These are phyloP conservation scores for Ardeotis arabs DNA, from an alignment of 2,113 vertebrate genomes.

Conservation along the genomic window DNA sequence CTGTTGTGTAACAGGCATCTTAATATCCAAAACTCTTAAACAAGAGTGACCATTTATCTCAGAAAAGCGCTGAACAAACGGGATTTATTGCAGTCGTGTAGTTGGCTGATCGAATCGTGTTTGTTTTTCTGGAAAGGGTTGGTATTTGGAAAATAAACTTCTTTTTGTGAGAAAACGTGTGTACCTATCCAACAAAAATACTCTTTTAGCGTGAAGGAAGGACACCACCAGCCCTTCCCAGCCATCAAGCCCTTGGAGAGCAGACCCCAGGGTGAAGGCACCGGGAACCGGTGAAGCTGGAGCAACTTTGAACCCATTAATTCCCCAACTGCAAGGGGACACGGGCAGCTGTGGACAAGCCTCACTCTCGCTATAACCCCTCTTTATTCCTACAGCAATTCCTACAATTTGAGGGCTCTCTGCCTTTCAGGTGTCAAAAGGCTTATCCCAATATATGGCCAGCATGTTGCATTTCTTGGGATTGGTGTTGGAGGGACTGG, in stretches of 20 bases:
- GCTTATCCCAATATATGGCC: rapidly evolving
- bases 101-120: background rate
- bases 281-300: rapidly evolving
- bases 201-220: background rate
- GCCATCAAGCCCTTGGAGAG: background rate
- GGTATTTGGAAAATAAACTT: slow-evolving; percentile 3
- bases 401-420: rapidly evolving
- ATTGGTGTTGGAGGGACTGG: background rate
- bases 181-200: slow-evolving; percentile 8
- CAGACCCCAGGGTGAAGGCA: background rate
- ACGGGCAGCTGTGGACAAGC: background rate
- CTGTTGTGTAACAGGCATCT: background rate
- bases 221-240: background rate
- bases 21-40: background rate
- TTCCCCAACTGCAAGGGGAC: background rate
- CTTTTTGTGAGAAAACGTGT: background rate
- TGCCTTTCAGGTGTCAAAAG: background rate
- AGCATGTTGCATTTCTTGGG: background rate
- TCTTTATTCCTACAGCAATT: background rate
- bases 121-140: background rate
- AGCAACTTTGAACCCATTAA: background rate
- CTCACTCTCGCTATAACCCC: rapidly evolving
- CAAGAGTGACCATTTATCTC: background rate
- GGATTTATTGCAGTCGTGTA: background rate
- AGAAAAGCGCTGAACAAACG: background rate